These are phyloP conservation scores for Malacoraja senta DNA, from an alignment of 2,797 vertebrate species.

Conservation along the genomic window DNA sequence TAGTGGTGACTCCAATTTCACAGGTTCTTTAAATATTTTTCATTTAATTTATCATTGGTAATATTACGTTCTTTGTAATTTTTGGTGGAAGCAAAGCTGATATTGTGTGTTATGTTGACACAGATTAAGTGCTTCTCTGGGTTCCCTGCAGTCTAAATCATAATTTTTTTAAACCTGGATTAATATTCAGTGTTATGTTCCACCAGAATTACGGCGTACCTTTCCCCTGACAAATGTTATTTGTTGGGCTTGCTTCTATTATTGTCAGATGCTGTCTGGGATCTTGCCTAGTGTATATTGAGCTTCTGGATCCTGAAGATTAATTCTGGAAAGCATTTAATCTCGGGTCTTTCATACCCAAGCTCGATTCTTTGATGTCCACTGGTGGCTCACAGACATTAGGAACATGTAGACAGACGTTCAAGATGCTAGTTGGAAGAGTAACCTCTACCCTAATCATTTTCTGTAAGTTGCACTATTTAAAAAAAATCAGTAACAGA, in stretches of 20 bases:
- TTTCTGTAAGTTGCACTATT: not conserved
- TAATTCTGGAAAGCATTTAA: not conserved
- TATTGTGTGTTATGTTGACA: not conserved
- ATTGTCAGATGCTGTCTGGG: not conserved
- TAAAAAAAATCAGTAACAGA: not conserved
- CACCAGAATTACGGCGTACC: no score
- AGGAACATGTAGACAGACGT: not conserved
- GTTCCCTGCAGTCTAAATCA: not conserved
- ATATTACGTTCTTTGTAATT: not conserved
- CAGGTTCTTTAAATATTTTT: constrained; percentile 63
- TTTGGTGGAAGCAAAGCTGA: not conserved
- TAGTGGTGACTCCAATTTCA: constrained; percentile 95
- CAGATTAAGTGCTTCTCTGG: no score
- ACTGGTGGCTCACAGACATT: not conserved
- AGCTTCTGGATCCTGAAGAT: not conserved
- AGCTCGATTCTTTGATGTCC: not conserved
- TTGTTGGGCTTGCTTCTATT: not conserved
- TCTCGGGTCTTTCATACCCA: not conserved
- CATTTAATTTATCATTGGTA: constrained; percentile 4
- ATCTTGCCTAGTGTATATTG: not conserved
- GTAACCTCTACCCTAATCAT: not conserved
- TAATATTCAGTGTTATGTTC: not conserved
- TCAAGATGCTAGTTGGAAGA: not conserved
- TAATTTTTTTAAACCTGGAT: no score
- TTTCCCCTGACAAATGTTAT: no score